These are phyloP conservation scores for Arctopsyche grandis DNA, from an alignment of 1,140 invertebrate genomes.

Conservation along the genomic window DNA sequence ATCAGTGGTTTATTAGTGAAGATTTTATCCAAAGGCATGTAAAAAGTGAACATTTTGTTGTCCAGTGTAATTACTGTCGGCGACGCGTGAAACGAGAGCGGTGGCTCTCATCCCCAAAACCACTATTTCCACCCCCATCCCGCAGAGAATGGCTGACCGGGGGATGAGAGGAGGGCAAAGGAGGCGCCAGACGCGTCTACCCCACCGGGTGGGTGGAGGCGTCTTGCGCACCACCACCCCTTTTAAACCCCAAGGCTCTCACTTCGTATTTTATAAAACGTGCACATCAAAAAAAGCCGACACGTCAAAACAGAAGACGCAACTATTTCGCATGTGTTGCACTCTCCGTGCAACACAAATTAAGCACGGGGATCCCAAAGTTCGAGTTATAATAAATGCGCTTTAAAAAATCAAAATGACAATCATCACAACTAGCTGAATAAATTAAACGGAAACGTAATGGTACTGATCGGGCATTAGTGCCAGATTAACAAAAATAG, in stretches of 20 bases:
- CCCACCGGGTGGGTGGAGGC: not conserved
- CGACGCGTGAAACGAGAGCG: constrained; percentile 50
- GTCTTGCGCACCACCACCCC: constrained; percentile 8
- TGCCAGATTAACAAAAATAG: no score
- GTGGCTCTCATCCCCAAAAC: not conserved
- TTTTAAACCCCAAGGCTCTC: not conserved
- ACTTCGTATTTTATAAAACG: no score
- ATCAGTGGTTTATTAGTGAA: not conserved
- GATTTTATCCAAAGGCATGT: not conserved
- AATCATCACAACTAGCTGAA: no score
- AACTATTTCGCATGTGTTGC: no score
- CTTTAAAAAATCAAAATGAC: no score
- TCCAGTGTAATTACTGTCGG: constrained; percentile 50
- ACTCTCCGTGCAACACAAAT: no score
- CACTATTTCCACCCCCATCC: not conserved
- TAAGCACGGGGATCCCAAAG: no score
- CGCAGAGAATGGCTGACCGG: not conserved
- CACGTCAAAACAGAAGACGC: no score
- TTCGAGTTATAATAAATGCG: no score
- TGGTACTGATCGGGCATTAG: no score
- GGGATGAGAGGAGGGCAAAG: not conserved
- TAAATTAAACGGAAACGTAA: no score
- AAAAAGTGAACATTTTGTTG: constrained; percentile 40
- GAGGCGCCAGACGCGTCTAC: constrained; percentile 32
- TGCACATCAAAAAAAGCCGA: no score